These are phyloP conservation scores for Cliona cf. orientalis DNA, from an alignment of 37 sponge, comb jelly and placozoan genomes.

Conservation along the genomic window DNA sequence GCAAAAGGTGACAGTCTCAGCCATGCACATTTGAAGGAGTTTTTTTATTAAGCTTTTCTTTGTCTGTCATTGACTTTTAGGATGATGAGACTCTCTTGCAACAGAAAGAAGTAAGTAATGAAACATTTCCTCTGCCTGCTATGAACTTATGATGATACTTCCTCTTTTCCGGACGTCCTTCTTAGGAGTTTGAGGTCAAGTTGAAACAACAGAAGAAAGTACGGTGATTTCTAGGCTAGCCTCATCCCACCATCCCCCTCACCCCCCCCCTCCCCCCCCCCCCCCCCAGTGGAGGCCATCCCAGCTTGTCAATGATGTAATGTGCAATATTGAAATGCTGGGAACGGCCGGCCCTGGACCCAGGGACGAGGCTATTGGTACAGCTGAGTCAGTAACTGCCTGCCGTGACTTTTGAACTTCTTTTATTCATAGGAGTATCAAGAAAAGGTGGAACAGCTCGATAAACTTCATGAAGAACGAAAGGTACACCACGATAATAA, in stretches of 20 bases:
- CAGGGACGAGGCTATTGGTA: too few species aligned
- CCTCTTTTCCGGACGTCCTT: neutral
- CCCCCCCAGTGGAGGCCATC: too few species aligned
- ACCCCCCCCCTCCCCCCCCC: too few species aligned
- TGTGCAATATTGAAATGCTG: too few species aligned
- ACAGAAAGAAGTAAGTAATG: conserved; percentile 21
- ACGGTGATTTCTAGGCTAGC: neutral
- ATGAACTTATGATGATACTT: neutral
- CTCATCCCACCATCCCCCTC: too few species aligned
- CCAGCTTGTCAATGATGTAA: too few species aligned
- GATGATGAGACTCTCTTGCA: conserved; percentile 10
- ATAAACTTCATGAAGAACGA: conserved; percentile 42
- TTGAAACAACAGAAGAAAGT: conserved; percentile 37
- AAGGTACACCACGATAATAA: conserved; percentile 3
- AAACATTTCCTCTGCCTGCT: too few species aligned
- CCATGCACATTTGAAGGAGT: too few species aligned
- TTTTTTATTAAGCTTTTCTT: too few species aligned
- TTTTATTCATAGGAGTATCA: conserved; percentile 26
- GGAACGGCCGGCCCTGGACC: too few species aligned
- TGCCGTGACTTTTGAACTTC: neutral
- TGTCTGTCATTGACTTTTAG: neutral
- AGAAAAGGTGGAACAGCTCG: conserved; percentile 37
- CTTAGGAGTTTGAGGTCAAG: conserved; percentile 17
- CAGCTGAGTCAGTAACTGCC: too few species aligned
- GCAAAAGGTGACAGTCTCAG: neutral